phyloP scores from a whole-genome alignment of 2,888 invertebrate species.

The Galerucella nymphaeae region DNA sequence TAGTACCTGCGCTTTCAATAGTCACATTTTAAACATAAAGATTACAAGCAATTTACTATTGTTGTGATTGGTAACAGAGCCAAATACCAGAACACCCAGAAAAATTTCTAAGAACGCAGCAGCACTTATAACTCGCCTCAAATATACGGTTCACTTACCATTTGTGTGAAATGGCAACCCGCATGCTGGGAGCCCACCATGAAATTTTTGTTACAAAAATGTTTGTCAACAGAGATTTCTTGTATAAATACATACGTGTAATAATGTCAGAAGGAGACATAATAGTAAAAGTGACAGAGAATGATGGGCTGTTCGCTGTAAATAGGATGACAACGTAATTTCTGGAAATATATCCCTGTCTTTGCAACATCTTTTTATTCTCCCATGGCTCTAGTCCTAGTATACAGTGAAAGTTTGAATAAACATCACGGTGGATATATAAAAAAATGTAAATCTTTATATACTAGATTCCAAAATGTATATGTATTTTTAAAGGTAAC shows the following conservation, averaged over 20 bases:
- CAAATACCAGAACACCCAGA: slow-evolving; percentile 50
- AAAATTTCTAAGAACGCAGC: slow-evolving; percentile 50
- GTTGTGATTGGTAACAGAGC: slow-evolving; percentile 25
- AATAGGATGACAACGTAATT: slow-evolving; percentile 63
- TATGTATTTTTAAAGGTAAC: too few species aligned
- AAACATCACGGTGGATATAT: neutral
- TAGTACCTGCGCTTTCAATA: slow-evolving; percentile 33
- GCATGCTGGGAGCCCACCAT: slow-evolving; percentile 63
- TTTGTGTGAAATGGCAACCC: slow-evolving; percentile 60
- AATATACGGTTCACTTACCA: slow-evolving; percentile 56
- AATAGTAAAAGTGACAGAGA: slow-evolving; percentile 61
- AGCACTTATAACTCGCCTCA: slow-evolving; percentile 27
- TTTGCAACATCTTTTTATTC: neutral
- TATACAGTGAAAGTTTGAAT: slow-evolving; percentile 9
- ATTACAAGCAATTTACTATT: slow-evolving; percentile 42
- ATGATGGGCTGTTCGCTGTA: slow-evolving; percentile 59
- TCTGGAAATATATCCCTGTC: slow-evolving; percentile 49
- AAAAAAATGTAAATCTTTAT: too few species aligned
- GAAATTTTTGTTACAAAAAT: slow-evolving; percentile 64
- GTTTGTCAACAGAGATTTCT: slow-evolving; percentile 65
- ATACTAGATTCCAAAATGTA: too few species aligned
- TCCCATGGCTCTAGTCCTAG: slow-evolving; percentile 10
- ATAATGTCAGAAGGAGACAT: slow-evolving; percentile 58
- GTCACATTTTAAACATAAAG: slow-evolving; percentile 25
- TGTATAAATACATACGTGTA: slow-evolving; percentile 62